Conservation (phyloP, 2,888 invertebrate species). For the Ophion ellenae region DNA sequence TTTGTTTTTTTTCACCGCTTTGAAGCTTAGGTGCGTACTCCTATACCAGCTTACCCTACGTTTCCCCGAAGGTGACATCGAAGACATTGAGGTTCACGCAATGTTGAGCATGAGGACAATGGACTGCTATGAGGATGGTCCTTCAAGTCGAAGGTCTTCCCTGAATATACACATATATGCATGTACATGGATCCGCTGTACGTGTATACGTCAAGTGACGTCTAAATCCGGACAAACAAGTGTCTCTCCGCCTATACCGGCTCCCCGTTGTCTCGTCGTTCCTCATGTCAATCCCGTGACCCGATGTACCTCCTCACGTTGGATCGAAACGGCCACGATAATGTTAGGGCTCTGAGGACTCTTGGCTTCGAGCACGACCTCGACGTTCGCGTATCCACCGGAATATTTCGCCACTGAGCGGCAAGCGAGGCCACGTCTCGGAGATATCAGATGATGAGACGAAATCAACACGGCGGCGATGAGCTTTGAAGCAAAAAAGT, state of each 20-base stretch:
- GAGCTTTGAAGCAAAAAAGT: too few relatives aligned
- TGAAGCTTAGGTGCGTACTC: too few relatives aligned
- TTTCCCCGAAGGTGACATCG: too few relatives aligned
- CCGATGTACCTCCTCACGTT: conserved; percentile 65
- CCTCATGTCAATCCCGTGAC: conserved; percentile 63
- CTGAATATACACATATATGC: not conserved
- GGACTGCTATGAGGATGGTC: too few relatives aligned
- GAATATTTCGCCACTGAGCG: conserved; percentile 28
- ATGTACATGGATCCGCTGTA: not conserved
- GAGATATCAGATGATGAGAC: not conserved
- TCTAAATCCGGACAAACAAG: conserved; percentile 37
- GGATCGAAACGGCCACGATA: conserved; percentile 65
- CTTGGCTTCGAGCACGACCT: conserved; percentile 48
- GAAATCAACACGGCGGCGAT: too few relatives aligned
- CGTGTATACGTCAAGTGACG: not conserved
- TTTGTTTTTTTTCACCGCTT: too few relatives aligned
- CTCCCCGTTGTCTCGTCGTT: conserved; percentile 70
- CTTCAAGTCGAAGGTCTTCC: too few relatives aligned
- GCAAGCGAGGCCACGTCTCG: not conserved
- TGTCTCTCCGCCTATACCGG: conserved; percentile 61
- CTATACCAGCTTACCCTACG: too few relatives aligned
- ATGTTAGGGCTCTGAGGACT: conserved; percentile 9
- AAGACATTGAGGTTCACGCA: too few relatives aligned
- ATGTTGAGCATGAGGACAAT: too few relatives aligned
- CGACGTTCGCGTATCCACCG: conserved; percentile 18